Percentiles rank a stretch among this genome's conserved stretches.
Conservation (phyloP, 2,888 invertebrate species). For the Cyaniris semiargus region DNA sequence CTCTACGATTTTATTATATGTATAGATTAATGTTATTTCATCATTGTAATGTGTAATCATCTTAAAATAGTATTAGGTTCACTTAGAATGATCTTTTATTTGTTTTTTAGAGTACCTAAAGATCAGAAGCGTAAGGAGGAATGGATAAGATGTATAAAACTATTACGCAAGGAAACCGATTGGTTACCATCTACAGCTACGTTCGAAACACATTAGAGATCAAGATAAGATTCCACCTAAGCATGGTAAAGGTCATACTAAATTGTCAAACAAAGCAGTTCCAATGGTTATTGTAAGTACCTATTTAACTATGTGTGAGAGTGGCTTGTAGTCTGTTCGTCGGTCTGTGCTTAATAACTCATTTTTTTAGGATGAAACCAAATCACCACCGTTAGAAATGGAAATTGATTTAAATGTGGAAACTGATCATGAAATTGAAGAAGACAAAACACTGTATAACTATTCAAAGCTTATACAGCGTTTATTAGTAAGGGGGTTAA, state of each 20-base stretch:
- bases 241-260: conserved; percentile 33
- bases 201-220: conserved; percentile 31
- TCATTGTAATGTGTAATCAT: conserved; percentile 7
- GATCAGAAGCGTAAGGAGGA: conserved; percentile 35
- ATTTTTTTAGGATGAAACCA: too few species aligned
- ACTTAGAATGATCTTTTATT: conserved; percentile 25
- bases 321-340: too few species aligned
- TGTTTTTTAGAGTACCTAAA: conserved; percentile 37
- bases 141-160: conserved; percentile 34
- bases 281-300: conserved; percentile 30
- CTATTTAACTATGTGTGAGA: too few species aligned
- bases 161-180: conserved; percentile 36
- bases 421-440: too few species aligned
- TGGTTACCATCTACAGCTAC: conserved; percentile 7
- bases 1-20: too few species aligned
- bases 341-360: too few species aligned
- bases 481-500: too few species aligned
- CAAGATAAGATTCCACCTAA: conserved; percentile 34
- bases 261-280: conserved; percentile 34
- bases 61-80: conserved; percentile 17
- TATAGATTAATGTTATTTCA: too few species aligned
- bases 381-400: too few species aligned
- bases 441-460: too few species aligned
- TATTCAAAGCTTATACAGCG: too few species aligned
- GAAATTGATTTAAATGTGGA: neutral